A percentile compares a stretch with the other conserved stretches of the same genome.
phyloP scores from a whole-genome alignment of 2,113 vertebrate genomes.

The Gymnobelideus leadbeateri region DNA sequence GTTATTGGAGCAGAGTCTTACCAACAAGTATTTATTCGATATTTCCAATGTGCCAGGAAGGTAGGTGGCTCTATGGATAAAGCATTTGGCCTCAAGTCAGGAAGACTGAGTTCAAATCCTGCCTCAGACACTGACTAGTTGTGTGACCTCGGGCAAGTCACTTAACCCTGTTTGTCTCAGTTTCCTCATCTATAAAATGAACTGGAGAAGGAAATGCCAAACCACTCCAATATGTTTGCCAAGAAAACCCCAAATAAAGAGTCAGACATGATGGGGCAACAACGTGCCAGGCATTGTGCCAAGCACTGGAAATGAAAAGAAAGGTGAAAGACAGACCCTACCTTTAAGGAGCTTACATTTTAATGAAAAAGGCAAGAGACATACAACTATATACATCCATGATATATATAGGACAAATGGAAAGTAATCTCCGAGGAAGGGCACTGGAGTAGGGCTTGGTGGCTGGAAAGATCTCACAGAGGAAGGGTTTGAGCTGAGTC shows the following conservation, averaged over 20 bases:
- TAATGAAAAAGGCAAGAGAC: background rate
- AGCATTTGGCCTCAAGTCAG: background rate
- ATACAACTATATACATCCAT: background rate
- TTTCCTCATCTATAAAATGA: background rate
- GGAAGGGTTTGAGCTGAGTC: background rate
- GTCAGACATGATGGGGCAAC: background rate
- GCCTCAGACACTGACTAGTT: background rate
- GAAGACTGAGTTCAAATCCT: background rate
- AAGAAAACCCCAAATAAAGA: background rate
- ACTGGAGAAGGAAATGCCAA: background rate
- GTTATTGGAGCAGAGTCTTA: background rate
- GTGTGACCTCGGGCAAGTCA: background rate
- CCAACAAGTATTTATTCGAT: background rate
- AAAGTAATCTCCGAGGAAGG: background rate
- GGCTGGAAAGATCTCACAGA: background rate
- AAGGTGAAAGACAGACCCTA: background rate
- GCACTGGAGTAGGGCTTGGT: background rate
- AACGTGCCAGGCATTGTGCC: background rate
- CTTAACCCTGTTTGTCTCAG: background rate
- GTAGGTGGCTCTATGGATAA: background rate
- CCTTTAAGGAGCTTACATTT: background rate
- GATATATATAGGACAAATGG: background rate
- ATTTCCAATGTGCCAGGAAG: background rate
- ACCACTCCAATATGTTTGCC: background rate
- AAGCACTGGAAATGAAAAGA: background rate